Percentiles rank a stretch among this genome's conserved stretches.
Evolutionary conservation across 2,113 vertebrate genomes (phyloP).

Genomic region (Acrocephalus arundinaceus): DNA sequence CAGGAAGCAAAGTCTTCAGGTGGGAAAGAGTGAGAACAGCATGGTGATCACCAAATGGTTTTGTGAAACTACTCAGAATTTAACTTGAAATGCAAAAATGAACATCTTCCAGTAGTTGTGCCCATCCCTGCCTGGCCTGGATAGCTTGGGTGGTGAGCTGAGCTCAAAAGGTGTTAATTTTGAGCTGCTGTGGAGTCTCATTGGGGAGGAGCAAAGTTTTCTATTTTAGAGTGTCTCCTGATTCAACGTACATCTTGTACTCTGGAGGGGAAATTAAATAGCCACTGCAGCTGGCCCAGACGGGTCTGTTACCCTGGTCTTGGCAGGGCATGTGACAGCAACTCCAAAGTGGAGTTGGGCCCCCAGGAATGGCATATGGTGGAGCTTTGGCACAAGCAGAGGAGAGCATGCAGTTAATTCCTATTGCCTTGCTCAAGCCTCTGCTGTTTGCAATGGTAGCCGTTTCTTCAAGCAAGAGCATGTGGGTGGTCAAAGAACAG

Average conservation of each 20-base stretch:
- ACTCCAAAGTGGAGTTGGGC: fast-evolving
- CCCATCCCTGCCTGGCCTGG: not conserved
- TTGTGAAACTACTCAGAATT: not conserved
- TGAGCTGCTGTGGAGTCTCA: not conserved
- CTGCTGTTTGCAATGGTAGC: fast-evolving
- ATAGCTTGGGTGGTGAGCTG: fast-evolving
- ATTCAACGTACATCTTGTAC: not conserved
- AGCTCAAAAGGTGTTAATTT: fast-evolving
- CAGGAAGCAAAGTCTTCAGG: not conserved
- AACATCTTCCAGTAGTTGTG: not conserved
- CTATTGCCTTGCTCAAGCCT: not conserved
- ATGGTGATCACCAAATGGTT: not conserved
- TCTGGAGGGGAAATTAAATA: not conserved
- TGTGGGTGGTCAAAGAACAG: not conserved
- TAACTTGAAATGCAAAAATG: fast-evolving
- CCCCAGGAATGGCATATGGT: fast-evolving
- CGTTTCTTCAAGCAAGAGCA: not conserved
- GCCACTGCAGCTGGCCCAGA: not conserved
- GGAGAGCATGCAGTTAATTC: not conserved
- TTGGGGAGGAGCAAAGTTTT: not conserved
- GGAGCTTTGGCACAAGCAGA: fast-evolving
- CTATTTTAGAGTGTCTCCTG: not conserved
- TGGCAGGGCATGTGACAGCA: fast-evolving
- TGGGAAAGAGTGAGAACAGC: not conserved
- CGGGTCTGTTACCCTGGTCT: fast-evolving